phyloP scores from a whole-genome alignment of 2,113 vertebrate species.

The Conger conger region DNA sequence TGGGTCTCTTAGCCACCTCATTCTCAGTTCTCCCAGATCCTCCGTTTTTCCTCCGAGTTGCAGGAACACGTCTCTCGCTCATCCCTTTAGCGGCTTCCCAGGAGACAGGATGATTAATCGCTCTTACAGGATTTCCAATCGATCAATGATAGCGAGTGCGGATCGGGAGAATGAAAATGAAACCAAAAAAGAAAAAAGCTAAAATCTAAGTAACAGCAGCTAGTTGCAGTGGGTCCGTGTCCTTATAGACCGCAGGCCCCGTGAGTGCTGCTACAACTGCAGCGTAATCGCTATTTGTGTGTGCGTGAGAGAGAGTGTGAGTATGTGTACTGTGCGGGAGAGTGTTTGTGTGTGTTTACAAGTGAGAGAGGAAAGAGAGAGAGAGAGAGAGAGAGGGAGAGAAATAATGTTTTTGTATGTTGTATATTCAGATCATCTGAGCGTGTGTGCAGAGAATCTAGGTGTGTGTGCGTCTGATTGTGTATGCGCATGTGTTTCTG shows the following conservation, averaged over 20 bases:
- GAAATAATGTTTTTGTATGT: not conserved
- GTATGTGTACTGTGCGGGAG: no score
- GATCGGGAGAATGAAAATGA: constrained; percentile 41
- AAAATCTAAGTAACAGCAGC: not conserved
- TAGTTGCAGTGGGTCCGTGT: not conserved
- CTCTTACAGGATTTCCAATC: constrained; percentile 53
- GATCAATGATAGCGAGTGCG: constrained; percentile 44
- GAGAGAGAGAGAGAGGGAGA: not conserved
- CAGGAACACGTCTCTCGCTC: not conserved
- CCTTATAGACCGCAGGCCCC: not conserved
- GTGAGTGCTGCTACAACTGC: not conserved
- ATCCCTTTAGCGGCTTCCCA: constrained; percentile 12
- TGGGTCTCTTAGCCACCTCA: not conserved
- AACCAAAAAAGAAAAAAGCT: constrained; percentile 32
- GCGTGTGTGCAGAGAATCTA: not conserved
- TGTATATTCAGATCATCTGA: no score
- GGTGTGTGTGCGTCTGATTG: not conserved
- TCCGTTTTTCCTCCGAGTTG: not conserved
- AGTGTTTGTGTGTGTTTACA: not conserved
- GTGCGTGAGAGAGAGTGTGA: no score
- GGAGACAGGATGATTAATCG: constrained; percentile 63
- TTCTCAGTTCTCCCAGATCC: not conserved
- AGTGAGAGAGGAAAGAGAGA: no score
- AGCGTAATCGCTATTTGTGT: not conserved
- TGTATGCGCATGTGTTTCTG: not conserved